A percentile compares a stretch with the other conserved stretches of the same genome.
Evolutionary conservation across 2,113 vertebrate genomes (phyloP).

Genomic region (Propithecus coquereli): DNA sequence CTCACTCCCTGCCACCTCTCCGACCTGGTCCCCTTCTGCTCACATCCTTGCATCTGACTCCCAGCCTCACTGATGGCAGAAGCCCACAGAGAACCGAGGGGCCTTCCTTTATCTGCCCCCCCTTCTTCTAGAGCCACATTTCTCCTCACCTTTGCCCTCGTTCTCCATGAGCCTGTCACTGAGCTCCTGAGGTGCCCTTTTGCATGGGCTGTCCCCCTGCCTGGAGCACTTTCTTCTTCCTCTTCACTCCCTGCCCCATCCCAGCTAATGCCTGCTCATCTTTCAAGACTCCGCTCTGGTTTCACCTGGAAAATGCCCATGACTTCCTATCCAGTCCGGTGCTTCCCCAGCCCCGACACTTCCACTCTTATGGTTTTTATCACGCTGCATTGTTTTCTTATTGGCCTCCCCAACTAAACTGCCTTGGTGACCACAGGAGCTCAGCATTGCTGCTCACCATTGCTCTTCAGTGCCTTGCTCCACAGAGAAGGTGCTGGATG

Average conservation of each 20-base stretch:
- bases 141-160: neutral
- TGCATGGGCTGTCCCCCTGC: neutral
- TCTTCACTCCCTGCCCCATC: rapidly evolving
- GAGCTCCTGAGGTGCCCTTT: neutral
- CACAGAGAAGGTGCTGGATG: neutral
- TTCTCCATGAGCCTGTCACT: rapidly evolving
- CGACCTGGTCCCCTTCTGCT: neutral
- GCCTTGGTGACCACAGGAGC: neutral
- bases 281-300: neutral
- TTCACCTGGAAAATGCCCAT: neutral
- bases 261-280: too few relatives aligned
- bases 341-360: rapidly evolving
- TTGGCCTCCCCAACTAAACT: neutral
- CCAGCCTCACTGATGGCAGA: neutral
- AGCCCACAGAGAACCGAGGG: neutral
- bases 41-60: neutral
- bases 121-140: neutral
- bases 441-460: neutral
- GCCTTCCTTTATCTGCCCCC: neutral
- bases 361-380: neutral
- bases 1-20: neutral
- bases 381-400: neutral
- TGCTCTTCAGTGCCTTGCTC: neutral
- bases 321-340: neutral
- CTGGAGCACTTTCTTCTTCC: neutral